Evolutionary conservation across 30 jellyfish, hydroid and myxozoan species (phyloP).

Genomic region (Mastigias papua): DNA sequence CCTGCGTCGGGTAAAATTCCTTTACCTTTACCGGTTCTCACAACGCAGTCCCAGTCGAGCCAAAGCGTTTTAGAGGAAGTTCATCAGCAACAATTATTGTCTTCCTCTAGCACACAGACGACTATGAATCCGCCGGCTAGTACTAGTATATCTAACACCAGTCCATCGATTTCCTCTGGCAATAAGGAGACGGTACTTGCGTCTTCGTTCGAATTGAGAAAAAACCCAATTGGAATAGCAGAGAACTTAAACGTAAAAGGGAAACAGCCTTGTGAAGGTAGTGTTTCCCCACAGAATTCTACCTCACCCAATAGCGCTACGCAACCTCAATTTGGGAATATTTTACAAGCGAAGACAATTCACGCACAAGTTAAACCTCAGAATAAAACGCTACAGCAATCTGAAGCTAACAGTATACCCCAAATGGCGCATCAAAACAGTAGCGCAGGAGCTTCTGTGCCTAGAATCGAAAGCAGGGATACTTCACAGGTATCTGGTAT

Average conservation of each 20-base stretch:
- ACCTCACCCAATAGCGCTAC: not conserved
- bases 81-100: not conserved
- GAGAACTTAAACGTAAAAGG: not conserved
- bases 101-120: not conserved
- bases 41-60: constrained; percentile 4
- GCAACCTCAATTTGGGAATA: not conserved
- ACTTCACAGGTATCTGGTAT: not conserved
- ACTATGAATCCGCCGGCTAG: not conserved
- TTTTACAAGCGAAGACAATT: not conserved
- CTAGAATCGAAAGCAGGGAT: not conserved
- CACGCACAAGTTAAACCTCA: not conserved
- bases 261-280: not conserved
- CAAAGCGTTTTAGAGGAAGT: not conserved
- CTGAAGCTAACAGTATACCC: not conserved
- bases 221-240: not conserved
- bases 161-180: not conserved
- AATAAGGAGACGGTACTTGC: not conserved
- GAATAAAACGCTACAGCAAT: not conserved
- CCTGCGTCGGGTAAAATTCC: constrained; percentile 13
- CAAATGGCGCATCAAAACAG: not conserved
- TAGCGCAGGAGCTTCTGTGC: not conserved
- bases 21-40: constrained; percentile 2
- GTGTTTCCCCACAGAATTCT: not conserved
- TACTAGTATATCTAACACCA: not conserved
- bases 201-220: not conserved